These are phyloP conservation scores for Acrobasis repandana DNA, from an alignment of 2,888 invertebrate genomes.

Conservation along the genomic window DNA sequence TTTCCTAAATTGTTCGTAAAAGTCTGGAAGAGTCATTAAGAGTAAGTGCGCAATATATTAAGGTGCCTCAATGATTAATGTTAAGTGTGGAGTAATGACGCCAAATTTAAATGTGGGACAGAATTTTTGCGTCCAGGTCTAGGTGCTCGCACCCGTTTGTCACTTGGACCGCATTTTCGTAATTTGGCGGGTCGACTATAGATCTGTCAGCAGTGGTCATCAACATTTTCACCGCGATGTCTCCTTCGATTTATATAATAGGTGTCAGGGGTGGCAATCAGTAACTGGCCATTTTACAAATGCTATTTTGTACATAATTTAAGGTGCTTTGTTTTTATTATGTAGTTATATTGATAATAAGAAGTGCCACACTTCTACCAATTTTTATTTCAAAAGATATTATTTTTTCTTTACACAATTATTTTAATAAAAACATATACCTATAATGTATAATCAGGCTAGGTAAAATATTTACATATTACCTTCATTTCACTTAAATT, in stretches of 20 bases:
- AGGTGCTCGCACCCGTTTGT: slow-evolving; percentile 18
- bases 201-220: slow-evolving; percentile 52
- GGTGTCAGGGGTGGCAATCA: slow-evolving; percentile 54
- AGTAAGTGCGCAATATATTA: slow-evolving; percentile 22
- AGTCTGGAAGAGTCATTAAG: slow-evolving; percentile 16
- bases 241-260: slow-evolving; percentile 58
- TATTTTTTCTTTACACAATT: too few relatives aligned
- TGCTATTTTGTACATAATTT: slow-evolving; percentile 38
- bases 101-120: slow-evolving; percentile 20
- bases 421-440: too few relatives aligned
- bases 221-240: slow-evolving; percentile 48
- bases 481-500: too few relatives aligned
- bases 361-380: not conserved
- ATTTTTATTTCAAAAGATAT: not conserved
- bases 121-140: slow-evolving; percentile 21
- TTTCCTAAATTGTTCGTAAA: slow-evolving; percentile 24
- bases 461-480: too few relatives aligned
- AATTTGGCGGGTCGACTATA: slow-evolving; percentile 42
- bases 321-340: slow-evolving; percentile 17
- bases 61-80: slow-evolving; percentile 19
- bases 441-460: too few relatives aligned
- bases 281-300: slow-evolving; percentile 49
- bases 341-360: not conserved
- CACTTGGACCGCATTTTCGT: slow-evolving; percentile 29
- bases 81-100: slow-evolving; percentile 20